Evolutionary conservation across 2,113 vertebrate species (phyloP), one percentile per base, ranked within the genome.

Genomic region (Heterotis niloticus): DNA sequence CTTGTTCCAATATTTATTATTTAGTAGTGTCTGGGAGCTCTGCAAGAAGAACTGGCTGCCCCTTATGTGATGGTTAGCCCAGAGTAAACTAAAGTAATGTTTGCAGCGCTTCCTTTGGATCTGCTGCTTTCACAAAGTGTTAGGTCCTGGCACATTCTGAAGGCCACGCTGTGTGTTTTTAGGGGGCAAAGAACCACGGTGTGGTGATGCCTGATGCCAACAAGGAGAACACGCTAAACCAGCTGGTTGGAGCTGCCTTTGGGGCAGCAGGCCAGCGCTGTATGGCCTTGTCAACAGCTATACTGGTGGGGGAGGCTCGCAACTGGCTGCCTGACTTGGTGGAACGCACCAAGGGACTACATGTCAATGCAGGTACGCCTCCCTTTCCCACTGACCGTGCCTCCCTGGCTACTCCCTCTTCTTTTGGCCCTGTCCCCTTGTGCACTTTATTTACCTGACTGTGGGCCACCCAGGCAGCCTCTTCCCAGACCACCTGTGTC

Each of bases 151-250:
- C 65, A 24, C 5, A 5, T 23, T 51, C 62, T 70, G 26, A 64
- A 52, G 74, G 20, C 67, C 4, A 7, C 23, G 23, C 11, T 56
- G 10, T 11, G 13, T 70, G 66, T 68, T 83, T 85, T 80, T 81
- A 98, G 98, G 97, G 97, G 85, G 96, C 96, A 71, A 98, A 99
- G 92, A 99, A 99, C 89, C 97, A 98, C 62, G 97, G 97, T 76
- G 98, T 98, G 78, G 94, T 99, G 86, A 98, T 98, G 97, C 96
- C 96, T 3, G 98, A 99, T 89, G 96, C 97, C 86, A 99, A 96
- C 88, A 99, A 98, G 84, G 96, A 98, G 90, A 99, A 96, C 89
- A 98, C 96, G 0, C 88, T 99, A 84, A 99, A 98, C 89, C 97
- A 98, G 88, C 91, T 99, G 70, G 95, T 98, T 79, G 98, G 96